These are phyloP conservation scores for Bambusicola thoracicus DNA, from an alignment of 2,113 vertebrate species.

Conservation along the genomic window DNA sequence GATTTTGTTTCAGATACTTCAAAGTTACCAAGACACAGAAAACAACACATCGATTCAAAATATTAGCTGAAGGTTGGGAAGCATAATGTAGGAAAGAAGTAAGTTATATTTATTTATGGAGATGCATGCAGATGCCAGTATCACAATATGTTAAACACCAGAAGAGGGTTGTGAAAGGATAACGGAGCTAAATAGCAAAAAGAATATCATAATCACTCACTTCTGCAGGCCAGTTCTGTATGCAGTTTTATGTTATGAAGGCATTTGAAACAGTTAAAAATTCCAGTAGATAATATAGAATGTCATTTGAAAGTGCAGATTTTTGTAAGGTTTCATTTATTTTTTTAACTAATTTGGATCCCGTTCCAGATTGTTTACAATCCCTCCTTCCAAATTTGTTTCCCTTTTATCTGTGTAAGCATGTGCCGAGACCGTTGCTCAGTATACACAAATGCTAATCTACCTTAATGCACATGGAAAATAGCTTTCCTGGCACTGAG, in stretches of 20 bases:
- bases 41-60: slow-evolving; percentile 2
- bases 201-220: neutral
- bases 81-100: neutral
- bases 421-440: slow-evolving; percentile 55
- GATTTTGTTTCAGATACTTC: neutral
- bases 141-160: neutral
- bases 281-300: neutral
- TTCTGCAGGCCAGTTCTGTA: neutral
- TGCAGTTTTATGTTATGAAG: neutral
- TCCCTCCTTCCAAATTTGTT: slow-evolving; percentile 66
- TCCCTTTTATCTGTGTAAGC: slow-evolving; percentile 70
- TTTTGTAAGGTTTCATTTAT: slow-evolving; percentile 52
- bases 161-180: neutral
- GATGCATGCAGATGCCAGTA: neutral
- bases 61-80: neutral
- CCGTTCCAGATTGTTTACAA: slow-evolving; percentile 63
- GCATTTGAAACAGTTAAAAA: slow-evolving; percentile 33
- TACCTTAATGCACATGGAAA: slow-evolving; percentile 67
- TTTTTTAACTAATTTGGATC: slow-evolving; percentile 64
- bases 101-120: slow-evolving; percentile 20
- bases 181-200: neutral
- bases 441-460: slow-evolving; percentile 62
- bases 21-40: neutral
- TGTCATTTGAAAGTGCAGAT: slow-evolving; percentile 35
- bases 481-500: slow-evolving; percentile 47